Conservation (phyloP, 2,888 invertebrate genomes). For the Chrysomela aeneicollis region DNA sequence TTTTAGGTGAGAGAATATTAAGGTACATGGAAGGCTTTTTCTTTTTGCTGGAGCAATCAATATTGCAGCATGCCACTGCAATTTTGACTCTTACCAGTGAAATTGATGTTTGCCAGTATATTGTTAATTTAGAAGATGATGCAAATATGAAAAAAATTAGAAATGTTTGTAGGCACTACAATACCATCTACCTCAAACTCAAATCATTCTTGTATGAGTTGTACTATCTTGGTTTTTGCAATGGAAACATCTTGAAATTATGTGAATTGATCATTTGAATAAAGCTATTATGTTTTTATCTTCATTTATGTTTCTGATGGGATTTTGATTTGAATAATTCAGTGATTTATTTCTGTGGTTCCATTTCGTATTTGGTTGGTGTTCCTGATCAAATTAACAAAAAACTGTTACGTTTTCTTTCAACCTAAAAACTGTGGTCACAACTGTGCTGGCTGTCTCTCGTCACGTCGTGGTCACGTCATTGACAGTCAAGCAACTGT, state of each 20-base stretch:
- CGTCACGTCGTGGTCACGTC: too few species aligned
- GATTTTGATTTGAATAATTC: too few species aligned
- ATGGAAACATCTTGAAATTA: constrained; percentile 39
- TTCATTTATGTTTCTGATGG: too few species aligned
- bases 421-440: too few species aligned
- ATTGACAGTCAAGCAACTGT: too few species aligned
- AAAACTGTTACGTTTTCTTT: too few species aligned
- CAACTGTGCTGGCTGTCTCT: too few species aligned
- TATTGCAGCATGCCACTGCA: constrained; percentile 32
- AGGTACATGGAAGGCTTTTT: constrained; percentile 29
- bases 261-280: constrained; percentile 32
- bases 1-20: not conserved
- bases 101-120: constrained; percentile 31
- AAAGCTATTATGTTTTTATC: not conserved
- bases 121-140: constrained; percentile 31
- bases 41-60: constrained; percentile 37
- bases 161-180: constrained; percentile 30
- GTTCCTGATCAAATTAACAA: too few species aligned
- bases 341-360: too few species aligned
- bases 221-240: constrained; percentile 41
- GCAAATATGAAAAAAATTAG: constrained; percentile 30
- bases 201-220: constrained; percentile 39
- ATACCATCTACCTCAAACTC: constrained; percentile 32
- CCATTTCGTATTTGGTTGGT: too few species aligned
- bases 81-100: constrained; percentile 28